phyloP scores from a whole-genome alignment of 1,140 invertebrate species.

The Odontomachus brunneus region DNA sequence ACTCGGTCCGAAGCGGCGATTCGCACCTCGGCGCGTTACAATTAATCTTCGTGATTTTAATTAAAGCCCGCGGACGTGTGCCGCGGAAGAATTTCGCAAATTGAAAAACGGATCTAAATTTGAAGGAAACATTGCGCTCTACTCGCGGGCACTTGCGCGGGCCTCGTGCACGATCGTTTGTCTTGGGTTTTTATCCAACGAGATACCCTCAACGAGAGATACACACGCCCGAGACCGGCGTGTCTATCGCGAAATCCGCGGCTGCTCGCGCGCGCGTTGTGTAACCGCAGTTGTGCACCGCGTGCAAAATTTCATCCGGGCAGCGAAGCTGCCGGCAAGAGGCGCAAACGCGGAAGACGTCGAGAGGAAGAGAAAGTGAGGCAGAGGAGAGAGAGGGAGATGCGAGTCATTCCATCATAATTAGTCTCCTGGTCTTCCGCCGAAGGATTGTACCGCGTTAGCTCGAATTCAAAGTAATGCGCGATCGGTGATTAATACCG shows the following conservation, averaged over 20 bases:
- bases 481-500: conserved; percentile 72
- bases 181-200: conserved; percentile 24
- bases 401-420: conserved; percentile 73
- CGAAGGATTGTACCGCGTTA: conserved; percentile 64
- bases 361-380: not conserved
- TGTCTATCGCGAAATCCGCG: conserved; percentile 45
- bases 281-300: conserved; percentile 15
- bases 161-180: conserved; percentile 38
- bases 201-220: too few relatives aligned
- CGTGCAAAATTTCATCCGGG: conserved; percentile 30
- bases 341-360: conserved; percentile 49
- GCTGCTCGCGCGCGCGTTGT: not conserved
- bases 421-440: conserved; percentile 65
- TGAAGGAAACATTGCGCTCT: conserved; percentile 33
- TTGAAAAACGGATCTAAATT: conserved; percentile 58
- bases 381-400: conserved; percentile 35
- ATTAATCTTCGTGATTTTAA: conserved; percentile 62
- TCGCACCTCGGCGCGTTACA: not conserved
- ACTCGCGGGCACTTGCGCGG: not conserved
- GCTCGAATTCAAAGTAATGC: conserved; percentile 67
- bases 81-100: conserved; percentile 45
- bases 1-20: conserved; percentile 31
- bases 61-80: conserved; percentile 31
- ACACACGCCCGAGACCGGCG: not conserved
- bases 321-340: not conserved